Conservation (phyloP, 2,797 vertebrate species). For the Arremon aurantiirostris region DNA sequence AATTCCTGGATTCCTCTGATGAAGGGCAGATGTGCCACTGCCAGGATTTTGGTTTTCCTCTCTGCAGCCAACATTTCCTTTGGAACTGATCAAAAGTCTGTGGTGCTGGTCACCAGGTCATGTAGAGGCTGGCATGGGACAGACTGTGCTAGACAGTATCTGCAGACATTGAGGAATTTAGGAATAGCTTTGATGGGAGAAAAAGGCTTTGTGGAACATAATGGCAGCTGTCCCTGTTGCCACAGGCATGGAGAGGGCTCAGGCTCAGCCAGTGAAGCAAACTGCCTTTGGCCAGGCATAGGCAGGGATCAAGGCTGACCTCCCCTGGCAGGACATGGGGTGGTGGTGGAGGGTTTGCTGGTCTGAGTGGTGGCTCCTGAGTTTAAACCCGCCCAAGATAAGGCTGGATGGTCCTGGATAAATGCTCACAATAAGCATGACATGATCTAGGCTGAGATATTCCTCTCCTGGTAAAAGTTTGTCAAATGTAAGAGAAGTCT, state of each 20-base stretch:
- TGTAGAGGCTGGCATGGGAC: neutral
- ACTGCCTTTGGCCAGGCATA: neutral
- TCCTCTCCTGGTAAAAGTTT: neutral
- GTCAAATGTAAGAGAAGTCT: neutral
- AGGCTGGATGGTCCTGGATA: neutral
- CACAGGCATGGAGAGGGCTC: neutral
- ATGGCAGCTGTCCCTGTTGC: neutral
- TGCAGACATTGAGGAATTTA: neutral
- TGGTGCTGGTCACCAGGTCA: neutral
- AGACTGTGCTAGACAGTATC: neutral
- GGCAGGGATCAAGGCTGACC: neutral
- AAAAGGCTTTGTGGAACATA: neutral
- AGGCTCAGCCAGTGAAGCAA: neutral
- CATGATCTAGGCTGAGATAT: neutral
- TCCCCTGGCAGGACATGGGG: neutral
- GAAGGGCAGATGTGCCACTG: neutral
- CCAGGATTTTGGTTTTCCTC: neutral
- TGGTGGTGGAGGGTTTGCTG: neutral
- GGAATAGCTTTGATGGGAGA: neutral
- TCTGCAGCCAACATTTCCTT: neutral
- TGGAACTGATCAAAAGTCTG: neutral
- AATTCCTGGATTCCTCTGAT: neutral
- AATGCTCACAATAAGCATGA: neutral
- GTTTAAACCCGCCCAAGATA: neutral
- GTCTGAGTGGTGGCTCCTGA: neutral